Conservation (phyloP, 2,113 vertebrate species). For the Mystacornis crossleyi region DNA sequence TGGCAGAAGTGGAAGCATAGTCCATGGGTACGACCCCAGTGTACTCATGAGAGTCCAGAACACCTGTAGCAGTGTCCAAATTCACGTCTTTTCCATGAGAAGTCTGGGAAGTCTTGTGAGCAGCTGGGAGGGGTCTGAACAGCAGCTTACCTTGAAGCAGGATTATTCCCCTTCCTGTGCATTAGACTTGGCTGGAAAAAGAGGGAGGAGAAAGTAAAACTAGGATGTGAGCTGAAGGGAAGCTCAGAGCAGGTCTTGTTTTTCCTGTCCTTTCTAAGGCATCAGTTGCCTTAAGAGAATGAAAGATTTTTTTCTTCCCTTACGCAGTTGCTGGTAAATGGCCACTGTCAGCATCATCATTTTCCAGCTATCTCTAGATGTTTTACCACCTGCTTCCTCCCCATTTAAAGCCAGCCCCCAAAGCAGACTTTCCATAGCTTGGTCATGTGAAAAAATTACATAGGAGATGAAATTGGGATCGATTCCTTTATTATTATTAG, state of each 20-base stretch:
- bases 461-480: background rate
- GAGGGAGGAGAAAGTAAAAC: background rate
- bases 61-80: fast-evolving
- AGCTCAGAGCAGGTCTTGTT: background rate
- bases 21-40: fast-evolving
- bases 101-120: background rate
- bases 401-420: background rate
- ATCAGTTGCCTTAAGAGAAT: background rate
- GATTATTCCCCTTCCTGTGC: background rate
- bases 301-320: background rate
- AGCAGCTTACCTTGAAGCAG: background rate
- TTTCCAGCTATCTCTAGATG: background rate
- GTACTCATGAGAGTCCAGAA: background rate
- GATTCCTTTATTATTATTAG: background rate
- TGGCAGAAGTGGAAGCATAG: background rate
- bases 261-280: background rate
- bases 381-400: background rate
- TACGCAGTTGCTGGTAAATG: background rate
- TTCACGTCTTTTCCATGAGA: background rate
- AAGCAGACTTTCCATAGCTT: background rate
- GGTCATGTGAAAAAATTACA: background rate
- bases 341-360: background rate
- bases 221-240: background rate
- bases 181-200: background rate
- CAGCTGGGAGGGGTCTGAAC: background rate